phyloP scores from a whole-genome alignment of 2,113 vertebrate genomes.

The Phrynocephalus versicolor region DNA sequence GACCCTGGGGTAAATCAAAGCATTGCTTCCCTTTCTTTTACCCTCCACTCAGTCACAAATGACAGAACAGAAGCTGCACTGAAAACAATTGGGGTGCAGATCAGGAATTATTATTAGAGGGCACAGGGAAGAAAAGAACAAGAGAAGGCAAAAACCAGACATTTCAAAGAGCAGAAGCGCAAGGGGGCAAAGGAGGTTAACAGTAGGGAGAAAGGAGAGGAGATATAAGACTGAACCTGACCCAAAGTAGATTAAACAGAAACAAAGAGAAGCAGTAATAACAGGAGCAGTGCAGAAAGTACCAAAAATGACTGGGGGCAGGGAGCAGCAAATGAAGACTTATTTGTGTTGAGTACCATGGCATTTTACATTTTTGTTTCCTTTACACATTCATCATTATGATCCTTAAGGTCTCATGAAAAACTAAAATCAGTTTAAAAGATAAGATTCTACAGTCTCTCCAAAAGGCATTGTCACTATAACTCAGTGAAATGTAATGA shows the following conservation, averaged over 20 bases:
- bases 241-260: constrained; percentile 14
- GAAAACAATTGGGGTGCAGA: accelerated
- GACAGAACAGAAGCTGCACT: background rate
- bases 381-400: background rate
- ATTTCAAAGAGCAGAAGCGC: constrained; percentile 4
- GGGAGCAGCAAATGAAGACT: background rate
- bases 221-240: background rate
- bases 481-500: background rate
- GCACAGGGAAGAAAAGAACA: background rate
- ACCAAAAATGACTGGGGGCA: background rate
- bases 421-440: background rate
- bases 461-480: background rate
- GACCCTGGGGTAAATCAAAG: background rate
- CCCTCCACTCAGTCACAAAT: background rate
- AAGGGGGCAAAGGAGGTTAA: background rate
- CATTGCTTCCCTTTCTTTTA: background rate
- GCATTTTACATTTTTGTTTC: background rate
- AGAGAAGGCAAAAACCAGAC: background rate
- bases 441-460: background rate
- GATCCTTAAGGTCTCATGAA: background rate
- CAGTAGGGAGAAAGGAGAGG: background rate
- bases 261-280: background rate
- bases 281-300: constrained; percentile 4
- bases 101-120: background rate
- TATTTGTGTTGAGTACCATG: background rate